Evolutionary conservation across 2,888 invertebrate genomes (phyloP).

Genomic region (Ischnus inquisitorius): DNA sequence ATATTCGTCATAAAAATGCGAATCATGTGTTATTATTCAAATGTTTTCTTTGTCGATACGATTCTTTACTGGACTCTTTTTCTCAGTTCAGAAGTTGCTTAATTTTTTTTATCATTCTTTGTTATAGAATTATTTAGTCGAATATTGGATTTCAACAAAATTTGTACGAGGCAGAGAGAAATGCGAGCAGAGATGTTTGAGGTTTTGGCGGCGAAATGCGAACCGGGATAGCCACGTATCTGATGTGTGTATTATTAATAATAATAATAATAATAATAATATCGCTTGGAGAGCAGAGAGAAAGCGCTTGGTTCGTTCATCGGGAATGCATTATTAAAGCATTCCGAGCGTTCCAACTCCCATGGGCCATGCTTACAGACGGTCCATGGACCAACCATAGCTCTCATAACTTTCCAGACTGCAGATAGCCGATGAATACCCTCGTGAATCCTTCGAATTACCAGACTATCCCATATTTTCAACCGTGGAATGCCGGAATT

Average conservation of each 20-base stretch:
- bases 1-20: too few species aligned
- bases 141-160: too few species aligned
- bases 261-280: conserved; percentile 61
- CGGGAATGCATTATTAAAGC: conserved; percentile 82
- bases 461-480: conserved; percentile 71
- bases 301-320: conserved; percentile 69
- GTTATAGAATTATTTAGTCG: too few species aligned
- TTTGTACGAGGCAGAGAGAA: too few species aligned
- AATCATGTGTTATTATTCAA: too few species aligned
- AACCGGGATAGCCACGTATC: too few species aligned
- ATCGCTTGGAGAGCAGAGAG: conserved; percentile 55
- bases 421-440: conserved; percentile 52
- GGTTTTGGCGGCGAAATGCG: too few species aligned
- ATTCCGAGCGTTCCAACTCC: conserved; percentile 74
- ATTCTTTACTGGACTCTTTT: too few species aligned
- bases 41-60: too few species aligned
- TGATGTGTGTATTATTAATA: conserved; percentile 33
- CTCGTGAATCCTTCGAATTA: conserved; percentile 76
- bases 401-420: conserved; percentile 72
- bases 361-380: conserved; percentile 26
- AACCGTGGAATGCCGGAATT: conserved; percentile 65
- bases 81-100: too few species aligned
- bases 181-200: too few species aligned
- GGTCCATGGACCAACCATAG: conserved; percentile 60
- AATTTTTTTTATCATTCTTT: not conserved